A percentile compares a stretch with the other conserved stretches of the same genome.
Evolutionary conservation across 2,797 vertebrate genomes (phyloP).

Genomic region (Chrysocyon brachyurus): DNA sequence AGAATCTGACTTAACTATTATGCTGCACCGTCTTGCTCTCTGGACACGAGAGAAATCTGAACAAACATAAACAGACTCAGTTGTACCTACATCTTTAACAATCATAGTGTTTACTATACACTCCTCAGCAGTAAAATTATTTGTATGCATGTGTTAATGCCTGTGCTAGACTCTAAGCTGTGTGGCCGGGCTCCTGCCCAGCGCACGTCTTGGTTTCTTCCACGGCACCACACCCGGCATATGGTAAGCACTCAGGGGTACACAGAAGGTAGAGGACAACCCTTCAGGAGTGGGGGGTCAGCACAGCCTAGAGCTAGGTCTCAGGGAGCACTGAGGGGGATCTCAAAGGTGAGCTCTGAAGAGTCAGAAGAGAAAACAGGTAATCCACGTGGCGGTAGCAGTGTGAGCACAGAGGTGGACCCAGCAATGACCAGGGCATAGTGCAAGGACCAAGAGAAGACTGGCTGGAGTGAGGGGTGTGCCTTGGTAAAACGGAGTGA

Average conservation of each 20-base stretch:
- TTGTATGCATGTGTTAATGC: neutral
- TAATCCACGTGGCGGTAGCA: accelerated
- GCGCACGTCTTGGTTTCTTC: no score
- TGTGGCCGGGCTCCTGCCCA: neutral
- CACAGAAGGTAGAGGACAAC: neutral
- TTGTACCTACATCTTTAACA: neutral
- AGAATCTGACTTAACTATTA: neutral
- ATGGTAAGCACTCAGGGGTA: neutral
- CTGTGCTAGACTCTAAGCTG: neutral
- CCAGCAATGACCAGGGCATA: accelerated
- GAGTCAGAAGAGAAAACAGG: neutral
- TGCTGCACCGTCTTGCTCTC: neutral
- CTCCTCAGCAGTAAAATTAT: neutral
- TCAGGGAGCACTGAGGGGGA: no score
- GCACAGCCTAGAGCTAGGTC: neutral
- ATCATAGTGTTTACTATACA: neutral
- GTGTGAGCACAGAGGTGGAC: neutral
- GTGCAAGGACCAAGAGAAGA: neutral
- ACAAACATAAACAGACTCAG: neutral
- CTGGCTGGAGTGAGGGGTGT: neutral
- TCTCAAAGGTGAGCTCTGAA: neutral
- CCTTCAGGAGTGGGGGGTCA: neutral
- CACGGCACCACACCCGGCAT: neutral
- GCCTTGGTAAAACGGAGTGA: neutral
- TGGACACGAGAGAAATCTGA: neutral